Conservation (phyloP, 2,888 invertebrate species). For the Rhagonycha lutea region DNA sequence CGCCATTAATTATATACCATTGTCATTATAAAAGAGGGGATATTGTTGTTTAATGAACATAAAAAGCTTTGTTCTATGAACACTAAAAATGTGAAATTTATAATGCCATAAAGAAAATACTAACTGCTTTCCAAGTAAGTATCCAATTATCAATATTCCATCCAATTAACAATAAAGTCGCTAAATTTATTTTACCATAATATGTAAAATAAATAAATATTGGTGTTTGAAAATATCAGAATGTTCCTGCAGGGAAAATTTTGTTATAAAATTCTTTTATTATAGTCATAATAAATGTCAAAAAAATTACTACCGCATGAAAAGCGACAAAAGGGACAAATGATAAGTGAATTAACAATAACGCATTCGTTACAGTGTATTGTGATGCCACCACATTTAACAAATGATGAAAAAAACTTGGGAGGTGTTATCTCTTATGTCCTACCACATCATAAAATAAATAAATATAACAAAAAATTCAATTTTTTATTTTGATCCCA, state of each 20-base stretch:
- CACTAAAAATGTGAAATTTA: conserved; percentile 9
- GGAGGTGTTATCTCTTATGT: neutral
- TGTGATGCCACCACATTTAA: neutral
- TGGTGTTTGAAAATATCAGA: neutral
- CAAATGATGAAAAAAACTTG: neutral
- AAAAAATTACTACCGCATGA: neutral
- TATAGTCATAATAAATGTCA: neutral
- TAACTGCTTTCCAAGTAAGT: neutral
- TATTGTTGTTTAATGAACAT: conserved; percentile 17
- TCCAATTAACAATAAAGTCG: neutral
- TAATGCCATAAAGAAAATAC: conserved; percentile 6
- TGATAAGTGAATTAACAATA: neutral
- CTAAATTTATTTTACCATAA: neutral
- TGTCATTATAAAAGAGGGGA: conserved; percentile 19
- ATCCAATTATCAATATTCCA: neutral
- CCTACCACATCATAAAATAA: neutral
- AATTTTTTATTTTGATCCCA: neutral
- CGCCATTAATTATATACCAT: conserved; percentile 23
- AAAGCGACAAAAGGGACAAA: neutral
- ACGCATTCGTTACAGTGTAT: neutral
- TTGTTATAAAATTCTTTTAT: neutral
- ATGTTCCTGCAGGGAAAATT: neutral
- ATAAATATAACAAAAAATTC: neutral
- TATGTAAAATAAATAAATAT: neutral
- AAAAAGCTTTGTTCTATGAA: conserved; percentile 17